Percentiles rank a stretch among this genome's conserved stretches.
Evolutionary conservation across 2,888 invertebrate species (phyloP).

Genomic region (Patella caerulea): DNA sequence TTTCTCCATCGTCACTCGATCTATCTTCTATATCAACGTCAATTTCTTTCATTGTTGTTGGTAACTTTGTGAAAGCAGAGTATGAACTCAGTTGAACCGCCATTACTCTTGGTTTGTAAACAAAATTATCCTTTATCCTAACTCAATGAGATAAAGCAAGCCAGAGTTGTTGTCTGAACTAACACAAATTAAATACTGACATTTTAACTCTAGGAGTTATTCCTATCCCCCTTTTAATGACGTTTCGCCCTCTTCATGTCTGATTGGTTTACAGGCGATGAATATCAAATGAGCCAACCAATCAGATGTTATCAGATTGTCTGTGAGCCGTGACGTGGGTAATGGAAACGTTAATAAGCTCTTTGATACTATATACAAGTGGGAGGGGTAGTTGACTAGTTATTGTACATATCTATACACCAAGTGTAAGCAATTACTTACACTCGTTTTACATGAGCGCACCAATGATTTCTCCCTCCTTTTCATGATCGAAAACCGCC

Average conservation of each 20-base stretch:
- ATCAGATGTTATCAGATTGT: constrained; percentile 8
- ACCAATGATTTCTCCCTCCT: background rate
- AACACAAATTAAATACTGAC: background rate
- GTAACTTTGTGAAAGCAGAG: background rate
- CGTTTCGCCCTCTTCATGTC: background rate
- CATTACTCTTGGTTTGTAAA: background rate
- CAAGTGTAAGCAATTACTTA: constrained; percentile 9
- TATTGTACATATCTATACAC: constrained; percentile 4
- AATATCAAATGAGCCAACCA: constrained; percentile 5
- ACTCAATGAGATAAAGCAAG: too few relatives aligned
- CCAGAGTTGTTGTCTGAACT: too few relatives aligned
- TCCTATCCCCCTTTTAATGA: background rate
- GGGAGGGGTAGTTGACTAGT: constrained; percentile 1
- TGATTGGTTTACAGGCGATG: constrained; percentile 1
- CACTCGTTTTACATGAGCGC: background rate
- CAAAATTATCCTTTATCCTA: too few relatives aligned
- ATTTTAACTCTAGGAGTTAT: background rate
- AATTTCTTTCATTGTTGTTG: background rate
- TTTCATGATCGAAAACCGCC: background rate
- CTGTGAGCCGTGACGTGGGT: constrained; percentile 9
- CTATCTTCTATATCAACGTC: background rate
- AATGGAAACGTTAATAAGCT: constrained; percentile 2
- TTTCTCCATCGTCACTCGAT: background rate
- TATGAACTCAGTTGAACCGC: background rate
- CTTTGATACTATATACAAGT: constrained; percentile 2